phyloP scores from a whole-genome alignment of 2,797 vertebrate genomes.

The Xiphorhynchus erythropygius region DNA sequence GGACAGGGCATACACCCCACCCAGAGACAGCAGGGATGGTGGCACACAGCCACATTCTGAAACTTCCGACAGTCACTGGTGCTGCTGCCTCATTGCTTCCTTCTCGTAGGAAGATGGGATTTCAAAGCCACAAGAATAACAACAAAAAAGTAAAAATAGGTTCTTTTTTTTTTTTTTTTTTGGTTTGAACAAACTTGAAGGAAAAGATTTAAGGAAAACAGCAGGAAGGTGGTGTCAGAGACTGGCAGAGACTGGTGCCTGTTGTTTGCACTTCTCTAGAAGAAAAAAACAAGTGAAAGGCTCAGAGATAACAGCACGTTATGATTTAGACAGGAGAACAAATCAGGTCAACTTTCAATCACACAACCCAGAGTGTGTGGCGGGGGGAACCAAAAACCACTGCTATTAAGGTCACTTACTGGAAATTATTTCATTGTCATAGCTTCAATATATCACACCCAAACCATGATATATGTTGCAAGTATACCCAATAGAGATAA shows the following conservation, averaged over 20 bases:
- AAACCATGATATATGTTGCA: neutral
- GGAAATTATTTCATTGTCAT: neutral
- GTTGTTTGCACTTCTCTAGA: constrained; percentile 42
- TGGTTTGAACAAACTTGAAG: neutral
- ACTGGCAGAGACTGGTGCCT: neutral
- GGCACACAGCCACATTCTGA: neutral
- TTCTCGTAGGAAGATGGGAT: neutral
- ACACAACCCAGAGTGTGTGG: neutral
- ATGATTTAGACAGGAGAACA: constrained; percentile 36
- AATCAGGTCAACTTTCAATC: constrained; percentile 58
- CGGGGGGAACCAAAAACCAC: rapidly evolving
- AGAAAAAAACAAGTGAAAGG: constrained; percentile 32
- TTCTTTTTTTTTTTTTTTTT: neutral
- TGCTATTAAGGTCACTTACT: neutral
- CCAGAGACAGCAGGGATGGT: neutral
- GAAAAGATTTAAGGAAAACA: constrained; percentile 25
- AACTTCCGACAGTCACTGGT: neutral
- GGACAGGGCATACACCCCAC: neutral
- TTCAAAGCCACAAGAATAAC: neutral
- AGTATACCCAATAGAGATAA: neutral
- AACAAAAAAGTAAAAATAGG: neutral
- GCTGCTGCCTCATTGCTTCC: neutral
- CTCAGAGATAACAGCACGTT: neutral
- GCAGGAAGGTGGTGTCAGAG: constrained; percentile 26
- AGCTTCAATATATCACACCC: neutral